Base-by-base conservation (phyloP, 2,113 vertebrate genomes). In the Dasyornis broadbenti region DNA sequence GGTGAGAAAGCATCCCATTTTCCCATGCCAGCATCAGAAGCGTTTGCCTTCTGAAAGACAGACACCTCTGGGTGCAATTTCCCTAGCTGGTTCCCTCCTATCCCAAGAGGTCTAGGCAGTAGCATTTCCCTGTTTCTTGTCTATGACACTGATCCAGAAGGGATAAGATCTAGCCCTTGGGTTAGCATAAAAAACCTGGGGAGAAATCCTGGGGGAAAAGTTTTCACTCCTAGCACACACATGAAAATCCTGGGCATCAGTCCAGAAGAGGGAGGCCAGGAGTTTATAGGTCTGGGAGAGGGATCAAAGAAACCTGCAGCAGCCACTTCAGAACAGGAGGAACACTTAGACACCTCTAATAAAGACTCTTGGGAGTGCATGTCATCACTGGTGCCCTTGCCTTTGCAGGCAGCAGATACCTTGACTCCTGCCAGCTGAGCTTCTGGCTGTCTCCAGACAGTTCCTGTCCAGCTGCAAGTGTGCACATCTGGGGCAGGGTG, bases 251-350 rank as follows among this genome's bases (percentile, higher is more conserved):
- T 77, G 66, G 85, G 79, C 82, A 69, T 61, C 59, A 69, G 5
- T 64, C 63, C 92, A 93, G 82, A 90, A 61, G 28, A 78, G 9
- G 13, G 18, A 90, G 40, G 78, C 78, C 83, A 71, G 47, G 24
- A 52, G 49, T 71, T 89, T 84, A 75, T 27, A 75, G 39, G 69
- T 44, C 84, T 93, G 84, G 82, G 64, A 86, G 30, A 33, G 9
- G 26, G 65, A 93, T 96, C 85, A 88, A 94, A 95, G 82, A 77
- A 95, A 83, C 23, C 20, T 50, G 37, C 63, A 92, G 42, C 82
- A 93, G 86, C 80, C 80, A 73, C 3, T 1, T 80, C 66, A 65
- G 54, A 93, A 73, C 54, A 86, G 45, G 20, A 76, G 33, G 44
- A 93, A 86, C 59, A 82, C 64, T 24, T 33, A 57, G 44, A 82